Evolutionary conservation across 2,797 vertebrate genomes (phyloP), one percentile per base, ranked within the genome.

Genomic region (Crotalus adamanteus): DNA sequence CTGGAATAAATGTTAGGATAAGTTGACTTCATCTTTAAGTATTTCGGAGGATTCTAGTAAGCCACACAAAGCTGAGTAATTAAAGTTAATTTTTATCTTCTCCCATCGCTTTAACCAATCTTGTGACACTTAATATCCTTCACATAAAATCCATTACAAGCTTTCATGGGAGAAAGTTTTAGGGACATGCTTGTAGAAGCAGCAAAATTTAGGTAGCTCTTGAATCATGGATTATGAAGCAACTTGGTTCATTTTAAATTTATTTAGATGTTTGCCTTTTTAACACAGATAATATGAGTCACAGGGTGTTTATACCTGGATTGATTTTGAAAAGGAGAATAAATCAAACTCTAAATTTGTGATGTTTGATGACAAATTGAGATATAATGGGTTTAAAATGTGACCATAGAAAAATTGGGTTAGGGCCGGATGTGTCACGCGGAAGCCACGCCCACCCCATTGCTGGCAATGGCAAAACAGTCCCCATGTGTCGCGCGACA

Each of bases 31-130:
- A 53, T 56, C 13, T 69, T 65, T n/a, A 89, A 78, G 22, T 83
- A 25, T 56, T 53, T 87, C 4, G 20, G 8, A 78, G 37, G 25
- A 91, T 26, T 90, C 37, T 7, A 59, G 6, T 87, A 53, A 93
- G 42, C 37, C 28, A 22, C n/a, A 11, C 20, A 87, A 90, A 90
- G 20, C 42, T 63, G 63, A 31, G 28, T 89, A 89, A 83, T 63
- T 89, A 90, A 92, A 73, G 51, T 28, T 85, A 56, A 56, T 88
- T 89, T 88, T 89, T 89, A 89, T 85, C 57, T 42, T 25, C 31
- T 89, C 59, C 63, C 57, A 26, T 89, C 55, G 57, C 56, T 90
- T 90, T 63, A 86, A 86, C 56, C 61, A 89, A 92, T 6, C 22
- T 78, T 7, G 47, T 53, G 37, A 69, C 51, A 55, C 53, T n/a